These are phyloP conservation scores for Notolabrus celidotus DNA, from an alignment of 2,797 vertebrate species.

Conservation along the genomic window DNA sequence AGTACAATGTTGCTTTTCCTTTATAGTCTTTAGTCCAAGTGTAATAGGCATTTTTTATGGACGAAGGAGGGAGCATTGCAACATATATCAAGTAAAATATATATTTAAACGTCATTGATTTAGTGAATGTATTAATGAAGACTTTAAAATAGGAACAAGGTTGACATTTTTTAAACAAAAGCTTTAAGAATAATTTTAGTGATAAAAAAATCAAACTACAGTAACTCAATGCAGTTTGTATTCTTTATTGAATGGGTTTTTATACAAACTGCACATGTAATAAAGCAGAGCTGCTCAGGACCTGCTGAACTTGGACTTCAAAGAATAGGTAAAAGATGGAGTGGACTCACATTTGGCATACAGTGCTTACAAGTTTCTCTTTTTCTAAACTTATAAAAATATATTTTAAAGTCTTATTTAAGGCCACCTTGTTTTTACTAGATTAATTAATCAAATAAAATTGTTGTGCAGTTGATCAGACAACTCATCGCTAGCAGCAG, in stretches of 20 bases:
- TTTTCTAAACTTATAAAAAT: not conserved
- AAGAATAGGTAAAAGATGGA: slow-evolving; percentile 66
- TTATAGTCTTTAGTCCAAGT: not conserved
- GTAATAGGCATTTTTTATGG: not conserved
- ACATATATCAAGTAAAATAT: not conserved
- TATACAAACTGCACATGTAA: slow-evolving; percentile 26
- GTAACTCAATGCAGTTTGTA: not conserved
- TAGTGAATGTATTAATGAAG: not conserved
- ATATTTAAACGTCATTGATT: not conserved
- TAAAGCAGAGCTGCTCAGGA: slow-evolving; percentile 32
- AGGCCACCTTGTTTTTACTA: slow-evolving; percentile 31
- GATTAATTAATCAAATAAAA: slow-evolving; percentile 50
- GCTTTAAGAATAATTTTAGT: not conserved
- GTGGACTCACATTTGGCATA: slow-evolving; percentile 46
- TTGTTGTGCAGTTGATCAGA: slow-evolving; percentile 47
- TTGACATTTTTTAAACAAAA: too few species aligned
- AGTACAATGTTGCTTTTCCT: not conserved
- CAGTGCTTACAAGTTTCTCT: too few species aligned
- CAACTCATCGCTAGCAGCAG: slow-evolving; percentile 20
- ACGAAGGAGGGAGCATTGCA: not conserved
- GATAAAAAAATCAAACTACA: not conserved
- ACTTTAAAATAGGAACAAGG: not conserved
- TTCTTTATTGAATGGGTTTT: slow-evolving; percentile 12
- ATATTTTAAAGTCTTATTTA: slow-evolving; percentile 9
- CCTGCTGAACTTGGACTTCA: slow-evolving; percentile 46